These are phyloP conservation scores for Zosterops lateralis DNA, from an alignment of 2,113 vertebrate species.

Conservation along the genomic window DNA sequence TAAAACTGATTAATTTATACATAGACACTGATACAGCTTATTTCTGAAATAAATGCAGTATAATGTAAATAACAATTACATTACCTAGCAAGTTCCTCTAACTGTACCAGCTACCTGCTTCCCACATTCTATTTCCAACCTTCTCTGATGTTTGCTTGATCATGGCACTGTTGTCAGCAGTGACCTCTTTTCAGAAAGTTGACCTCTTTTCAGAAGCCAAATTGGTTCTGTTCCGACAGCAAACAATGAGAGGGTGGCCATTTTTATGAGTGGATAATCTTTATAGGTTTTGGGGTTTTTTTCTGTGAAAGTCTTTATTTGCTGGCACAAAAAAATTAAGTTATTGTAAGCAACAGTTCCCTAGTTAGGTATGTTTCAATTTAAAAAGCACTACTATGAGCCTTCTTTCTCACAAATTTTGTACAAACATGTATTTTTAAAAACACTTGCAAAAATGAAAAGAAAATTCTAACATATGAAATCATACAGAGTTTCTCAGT, in stretches of 20 bases:
- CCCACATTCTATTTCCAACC: neutral
- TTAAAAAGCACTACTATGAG: neutral
- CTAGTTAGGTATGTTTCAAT: neutral
- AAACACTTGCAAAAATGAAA: neutral
- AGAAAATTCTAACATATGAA: neutral
- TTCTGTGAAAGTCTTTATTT: neutral
- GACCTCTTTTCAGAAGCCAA: neutral
- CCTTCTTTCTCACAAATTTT: neutral
- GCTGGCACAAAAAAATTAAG: neutral
- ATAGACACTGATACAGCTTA: neutral
- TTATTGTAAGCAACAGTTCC: neutral
- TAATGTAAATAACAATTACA: neutral
- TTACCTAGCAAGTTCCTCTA: neutral
- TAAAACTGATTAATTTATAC: neutral
- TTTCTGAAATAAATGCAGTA: neutral
- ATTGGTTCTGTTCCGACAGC: neutral
- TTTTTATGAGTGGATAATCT: neutral
- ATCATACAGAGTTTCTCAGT: neutral
- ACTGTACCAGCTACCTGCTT: neutral
- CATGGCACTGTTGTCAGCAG: neutral
- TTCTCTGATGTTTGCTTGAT: neutral
- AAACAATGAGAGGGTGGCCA: neutral
- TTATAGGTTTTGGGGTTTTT: fast-evolving
- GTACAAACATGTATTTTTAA: neutral
- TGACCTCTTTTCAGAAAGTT: neutral